Conservation (phyloP, 1,140 invertebrate genomes). For the Eupristina koningsbergeri region DNA sequence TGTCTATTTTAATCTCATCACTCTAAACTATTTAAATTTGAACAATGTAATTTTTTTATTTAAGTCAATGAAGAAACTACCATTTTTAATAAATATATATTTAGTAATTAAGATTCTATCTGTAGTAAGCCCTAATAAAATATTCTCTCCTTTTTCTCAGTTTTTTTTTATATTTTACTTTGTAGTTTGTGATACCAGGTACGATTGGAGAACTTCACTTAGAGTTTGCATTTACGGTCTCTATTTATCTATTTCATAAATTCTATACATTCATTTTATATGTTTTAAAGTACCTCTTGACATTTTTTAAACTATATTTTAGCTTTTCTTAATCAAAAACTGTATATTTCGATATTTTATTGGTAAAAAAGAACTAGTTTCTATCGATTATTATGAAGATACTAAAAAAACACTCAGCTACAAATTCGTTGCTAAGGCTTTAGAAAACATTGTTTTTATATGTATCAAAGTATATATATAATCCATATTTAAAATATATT, state of each 20-base stretch:
- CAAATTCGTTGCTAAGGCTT: conserved; percentile 9
- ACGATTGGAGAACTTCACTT: not conserved
- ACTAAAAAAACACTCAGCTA: not conserved
- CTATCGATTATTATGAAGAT: not conserved
- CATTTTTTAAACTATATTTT: conserved; percentile 13
- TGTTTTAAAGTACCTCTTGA: not conserved
- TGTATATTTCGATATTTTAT: not conserved
- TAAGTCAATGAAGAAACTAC: no score
- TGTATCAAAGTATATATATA: no score
- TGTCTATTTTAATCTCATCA: no score
- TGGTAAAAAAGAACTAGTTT: not conserved
- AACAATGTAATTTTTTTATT: no score
- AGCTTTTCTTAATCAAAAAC: not conserved
- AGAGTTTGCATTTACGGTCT: conserved; percentile 12
- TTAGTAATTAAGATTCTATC: no score
- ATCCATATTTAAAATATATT: no score
- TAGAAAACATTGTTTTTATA: not conserved
- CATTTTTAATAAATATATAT: no score
- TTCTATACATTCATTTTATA: conserved; percentile 4
- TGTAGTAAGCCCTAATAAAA: no score
- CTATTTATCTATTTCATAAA: not conserved
- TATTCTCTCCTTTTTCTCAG: no score
- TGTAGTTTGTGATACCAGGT: no score
- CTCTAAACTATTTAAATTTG: no score
- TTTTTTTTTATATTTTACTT: no score